Evolutionary conservation across 2,888 invertebrate species (phyloP).

Genomic region (Phragmatobia fuliginosa): DNA sequence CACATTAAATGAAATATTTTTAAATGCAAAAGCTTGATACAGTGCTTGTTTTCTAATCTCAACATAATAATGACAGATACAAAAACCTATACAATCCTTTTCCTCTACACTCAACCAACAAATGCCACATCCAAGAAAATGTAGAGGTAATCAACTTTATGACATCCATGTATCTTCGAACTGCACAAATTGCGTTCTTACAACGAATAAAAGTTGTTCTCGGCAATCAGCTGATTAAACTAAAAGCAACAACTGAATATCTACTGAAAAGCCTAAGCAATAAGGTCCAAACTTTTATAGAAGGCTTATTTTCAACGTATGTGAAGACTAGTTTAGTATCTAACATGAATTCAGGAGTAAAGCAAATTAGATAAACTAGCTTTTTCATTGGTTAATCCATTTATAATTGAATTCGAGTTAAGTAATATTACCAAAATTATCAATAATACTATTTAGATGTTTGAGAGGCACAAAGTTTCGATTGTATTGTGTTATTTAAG

Average conservation of each 20-base stretch:
- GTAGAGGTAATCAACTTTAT: constrained; percentile 50
- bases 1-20: no score
- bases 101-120: constrained; percentile 18
- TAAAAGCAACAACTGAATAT: constrained; percentile 24
- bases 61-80: constrained; percentile 14
- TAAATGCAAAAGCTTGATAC: background rate
- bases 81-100: constrained; percentile 18
- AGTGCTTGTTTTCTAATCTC: constrained; percentile 7
- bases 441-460: constrained; percentile 21
- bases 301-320: constrained; percentile 23
- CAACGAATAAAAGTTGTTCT: constrained; percentile 72
- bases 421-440: constrained; percentile 41
- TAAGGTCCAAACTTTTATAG: constrained; percentile 32
- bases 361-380: constrained; percentile 49
- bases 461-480: no score
- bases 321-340: constrained; percentile 48
- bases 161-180: constrained; percentile 55
- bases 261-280: constrained; percentile 17
- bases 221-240: constrained; percentile 56
- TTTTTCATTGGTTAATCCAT: constrained; percentile 44
- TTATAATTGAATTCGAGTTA: constrained; percentile 36
- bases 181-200: constrained; percentile 71
- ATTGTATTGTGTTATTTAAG: no score
- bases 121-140: constrained; percentile 46
- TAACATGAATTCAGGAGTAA: constrained; percentile 48